These are phyloP conservation scores for Alcis repandata DNA, from an alignment of 2,888 invertebrate species.

Conservation along the genomic window DNA sequence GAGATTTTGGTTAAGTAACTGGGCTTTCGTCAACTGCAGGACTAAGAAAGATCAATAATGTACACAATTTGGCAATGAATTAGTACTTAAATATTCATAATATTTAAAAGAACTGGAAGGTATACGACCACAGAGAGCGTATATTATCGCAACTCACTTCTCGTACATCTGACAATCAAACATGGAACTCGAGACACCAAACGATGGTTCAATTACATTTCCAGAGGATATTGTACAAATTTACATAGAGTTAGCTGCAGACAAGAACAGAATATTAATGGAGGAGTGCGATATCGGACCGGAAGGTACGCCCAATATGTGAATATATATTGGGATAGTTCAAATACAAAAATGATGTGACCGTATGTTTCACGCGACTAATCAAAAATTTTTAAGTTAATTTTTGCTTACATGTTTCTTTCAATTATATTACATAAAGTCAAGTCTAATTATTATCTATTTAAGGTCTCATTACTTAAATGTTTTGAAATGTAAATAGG, in stretches of 20 bases:
- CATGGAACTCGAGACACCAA: constrained; percentile 36
- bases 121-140: neutral
- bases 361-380: neutral
- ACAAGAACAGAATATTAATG: constrained; percentile 43
- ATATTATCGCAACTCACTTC: neutral
- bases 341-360: constrained; percentile 5
- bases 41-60: neutral
- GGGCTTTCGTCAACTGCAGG: neutral
- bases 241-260: constrained; percentile 49
- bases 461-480: neutral
- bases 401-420: neutral
- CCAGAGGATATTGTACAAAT: constrained; percentile 51
- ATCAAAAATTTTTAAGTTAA: neutral
- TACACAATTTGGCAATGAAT: neutral
- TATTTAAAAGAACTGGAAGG: neutral
- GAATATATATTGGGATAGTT: constrained; percentile 15
- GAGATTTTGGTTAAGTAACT: neutral
- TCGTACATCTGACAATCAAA: constrained; percentile 36
- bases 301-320: constrained; percentile 41
- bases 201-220: constrained; percentile 47
- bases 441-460: neutral
- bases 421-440: neutral
- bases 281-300: constrained; percentile 25
- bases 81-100: neutral
- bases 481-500: constrained; percentile 20